Percentiles rank a stretch among this genome's conserved stretches.
Conservation (phyloP, 2,888 invertebrate species). For the Anthophora plumipes region DNA sequence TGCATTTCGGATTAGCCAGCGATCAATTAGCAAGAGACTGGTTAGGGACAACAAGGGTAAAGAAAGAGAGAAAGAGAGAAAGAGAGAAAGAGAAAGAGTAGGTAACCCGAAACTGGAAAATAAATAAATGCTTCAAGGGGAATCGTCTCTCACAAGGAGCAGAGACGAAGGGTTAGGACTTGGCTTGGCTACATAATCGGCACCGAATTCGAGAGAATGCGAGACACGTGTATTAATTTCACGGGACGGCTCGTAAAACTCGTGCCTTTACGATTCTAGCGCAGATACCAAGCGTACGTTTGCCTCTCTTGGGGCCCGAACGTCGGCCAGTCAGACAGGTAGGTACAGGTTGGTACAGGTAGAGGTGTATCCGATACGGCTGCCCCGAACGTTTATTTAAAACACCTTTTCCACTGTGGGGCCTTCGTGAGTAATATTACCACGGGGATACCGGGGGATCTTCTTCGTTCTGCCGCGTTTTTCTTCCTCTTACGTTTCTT, state of each 20-base stretch:
- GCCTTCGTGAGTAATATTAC: constrained; percentile 49
- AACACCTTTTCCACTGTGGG: constrained; percentile 55
- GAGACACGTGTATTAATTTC: constrained; percentile 83
- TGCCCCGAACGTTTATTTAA: constrained; percentile 59
- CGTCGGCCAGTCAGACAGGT: constrained; percentile 60
- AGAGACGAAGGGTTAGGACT: constrained; percentile 33
- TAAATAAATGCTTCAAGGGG: constrained; percentile 60
- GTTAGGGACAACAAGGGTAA: no score
- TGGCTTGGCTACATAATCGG: constrained; percentile 70
- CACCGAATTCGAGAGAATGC: constrained; percentile 81
- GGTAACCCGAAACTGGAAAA: constrained; percentile 68
- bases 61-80: no score
- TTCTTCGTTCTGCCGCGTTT: constrained; percentile 9
- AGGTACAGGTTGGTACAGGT: constrained; percentile 65
- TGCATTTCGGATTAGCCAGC: constrained; percentile 75
- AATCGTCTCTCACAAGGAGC: constrained; percentile 37
- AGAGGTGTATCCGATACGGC: constrained; percentile 52
- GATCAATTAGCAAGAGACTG: constrained; percentile 77
- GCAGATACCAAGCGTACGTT: constrained; percentile 74
- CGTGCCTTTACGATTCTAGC: constrained; percentile 82
- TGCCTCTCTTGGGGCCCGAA: constrained; percentile 35
- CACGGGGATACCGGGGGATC: constrained; percentile 19
- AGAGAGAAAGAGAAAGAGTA: constrained; percentile 24
- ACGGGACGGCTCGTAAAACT: constrained; percentile 82
- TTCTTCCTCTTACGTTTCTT: constrained; percentile 9